Percentiles rank a stretch among this genome's conserved stretches.
These are phyloP conservation scores for Acromyrmex echinatior DNA, from an alignment of 1,140 invertebrate genomes.

Conservation along the genomic window DNA sequence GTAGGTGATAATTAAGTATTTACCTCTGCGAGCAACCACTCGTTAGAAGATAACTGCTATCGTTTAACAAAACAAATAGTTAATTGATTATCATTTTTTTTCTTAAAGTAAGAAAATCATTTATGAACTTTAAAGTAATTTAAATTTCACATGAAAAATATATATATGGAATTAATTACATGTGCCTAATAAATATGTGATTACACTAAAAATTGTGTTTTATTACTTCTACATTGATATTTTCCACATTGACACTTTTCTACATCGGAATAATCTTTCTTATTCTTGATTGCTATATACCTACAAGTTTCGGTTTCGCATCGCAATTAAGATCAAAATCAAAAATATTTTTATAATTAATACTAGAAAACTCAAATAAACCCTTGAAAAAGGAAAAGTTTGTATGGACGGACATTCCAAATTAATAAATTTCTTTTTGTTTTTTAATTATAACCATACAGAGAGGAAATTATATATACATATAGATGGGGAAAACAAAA, in stretches of 20 bases:
- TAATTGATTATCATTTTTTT: conserved; percentile 6
- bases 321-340: conserved; percentile 8
- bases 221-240: not conserved
- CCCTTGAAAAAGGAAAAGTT: not conserved
- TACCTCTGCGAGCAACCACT: not conserved
- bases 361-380: not conserved
- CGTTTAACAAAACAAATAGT: not conserved
- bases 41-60: not conserved
- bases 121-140: not conserved
- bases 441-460: conserved; percentile 1
- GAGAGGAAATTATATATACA: conserved; percentile 16
- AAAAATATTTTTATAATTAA: conserved; percentile 28
- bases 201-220: not conserved
- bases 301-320: not conserved
- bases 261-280: not conserved
- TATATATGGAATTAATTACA: not conserved
- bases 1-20: not conserved
- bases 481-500: not conserved
- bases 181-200: not conserved
- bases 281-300: not conserved
- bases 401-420: not conserved
- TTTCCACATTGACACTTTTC: not conserved
- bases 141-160: not conserved
- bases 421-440: not conserved
- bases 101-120: not conserved